Percentiles rank a stretch among this genome's conserved stretches.
These are phyloP conservation scores for Chrysolina haemoptera DNA, from an alignment of 2,888 invertebrate genomes.

Conservation along the genomic window DNA sequence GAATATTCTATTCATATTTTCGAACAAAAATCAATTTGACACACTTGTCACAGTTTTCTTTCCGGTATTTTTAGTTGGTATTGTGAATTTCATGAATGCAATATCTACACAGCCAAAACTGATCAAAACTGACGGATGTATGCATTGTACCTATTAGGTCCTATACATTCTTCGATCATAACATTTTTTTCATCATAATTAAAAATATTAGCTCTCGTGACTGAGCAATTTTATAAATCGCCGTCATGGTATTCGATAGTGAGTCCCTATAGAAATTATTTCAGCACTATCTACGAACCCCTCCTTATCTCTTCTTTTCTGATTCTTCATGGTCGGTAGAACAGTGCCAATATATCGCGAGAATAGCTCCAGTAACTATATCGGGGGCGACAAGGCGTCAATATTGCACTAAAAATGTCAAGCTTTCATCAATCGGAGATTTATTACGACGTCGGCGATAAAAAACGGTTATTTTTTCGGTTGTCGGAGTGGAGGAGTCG, in stretches of 20 bases:
- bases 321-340: slow-evolving; percentile 40
- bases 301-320: slow-evolving; percentile 6
- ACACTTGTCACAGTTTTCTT: too few relatives aligned
- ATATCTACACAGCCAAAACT: too few relatives aligned
- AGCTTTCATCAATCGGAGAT: slow-evolving; percentile 44
- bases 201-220: not conserved
- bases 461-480: too few relatives aligned
- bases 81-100: too few relatives aligned
- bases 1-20: too few relatives aligned
- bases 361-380: slow-evolving; percentile 36
- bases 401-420: slow-evolving; percentile 44
- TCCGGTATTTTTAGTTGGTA: too few relatives aligned
- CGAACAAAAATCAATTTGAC: too few relatives aligned
- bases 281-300: not conserved
- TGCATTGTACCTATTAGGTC: too few relatives aligned
- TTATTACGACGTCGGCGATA: slow-evolving; percentile 23
- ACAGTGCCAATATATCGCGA: slow-evolving; percentile 42
- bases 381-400: slow-evolving; percentile 39
- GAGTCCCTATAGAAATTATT: not conserved
- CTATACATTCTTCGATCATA: too few relatives aligned
- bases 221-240: not conserved
- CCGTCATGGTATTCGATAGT: not conserved
- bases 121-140: too few relatives aligned
- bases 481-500: too few relatives aligned
- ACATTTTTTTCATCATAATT: not conserved